Conservation (phyloP, 2,888 invertebrate species). For the Chrysina gloriosa region DNA sequence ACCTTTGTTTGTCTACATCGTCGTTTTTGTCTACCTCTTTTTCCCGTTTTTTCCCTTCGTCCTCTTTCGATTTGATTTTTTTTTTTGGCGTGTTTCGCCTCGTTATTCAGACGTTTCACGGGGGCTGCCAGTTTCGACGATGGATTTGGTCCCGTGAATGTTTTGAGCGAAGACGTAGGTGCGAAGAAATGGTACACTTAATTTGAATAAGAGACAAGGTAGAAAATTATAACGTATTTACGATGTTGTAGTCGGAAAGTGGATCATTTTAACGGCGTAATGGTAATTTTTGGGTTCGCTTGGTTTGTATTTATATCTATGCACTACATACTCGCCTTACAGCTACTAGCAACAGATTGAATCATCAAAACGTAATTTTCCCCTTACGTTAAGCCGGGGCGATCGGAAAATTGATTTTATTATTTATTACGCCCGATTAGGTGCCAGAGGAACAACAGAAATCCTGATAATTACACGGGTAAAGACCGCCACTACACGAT, state of each 20-base stretch:
- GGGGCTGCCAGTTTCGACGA: constrained; percentile 19
- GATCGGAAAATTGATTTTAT: constrained; percentile 35
- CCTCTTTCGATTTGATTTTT: constrained; percentile 6
- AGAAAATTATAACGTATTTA: constrained; percentile 7
- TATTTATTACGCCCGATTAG: constrained; percentile 33
- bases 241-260: not conserved
- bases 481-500: not conserved
- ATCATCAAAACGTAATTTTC: constrained; percentile 27
- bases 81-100: constrained; percentile 1
- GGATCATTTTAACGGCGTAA: not conserved
- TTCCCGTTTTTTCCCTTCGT: not conserved
- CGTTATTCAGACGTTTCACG: constrained; percentile 22
- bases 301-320: not conserved
- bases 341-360: constrained; percentile 1
- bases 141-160: constrained; percentile 14
- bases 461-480: constrained; percentile 33
- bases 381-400: constrained; percentile 3
- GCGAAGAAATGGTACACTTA: constrained; percentile 6
- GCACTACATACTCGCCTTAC: not conserved
- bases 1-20: constrained; percentile 37
- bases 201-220: constrained; percentile 11
- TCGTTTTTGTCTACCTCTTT: constrained; percentile 21
- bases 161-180: constrained; percentile 21
- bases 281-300: too few relatives aligned
- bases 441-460: constrained; percentile 28